Evolutionary conservation across 2,113 vertebrate genomes (phyloP).

Genomic region (Myotis davidii): DNA sequence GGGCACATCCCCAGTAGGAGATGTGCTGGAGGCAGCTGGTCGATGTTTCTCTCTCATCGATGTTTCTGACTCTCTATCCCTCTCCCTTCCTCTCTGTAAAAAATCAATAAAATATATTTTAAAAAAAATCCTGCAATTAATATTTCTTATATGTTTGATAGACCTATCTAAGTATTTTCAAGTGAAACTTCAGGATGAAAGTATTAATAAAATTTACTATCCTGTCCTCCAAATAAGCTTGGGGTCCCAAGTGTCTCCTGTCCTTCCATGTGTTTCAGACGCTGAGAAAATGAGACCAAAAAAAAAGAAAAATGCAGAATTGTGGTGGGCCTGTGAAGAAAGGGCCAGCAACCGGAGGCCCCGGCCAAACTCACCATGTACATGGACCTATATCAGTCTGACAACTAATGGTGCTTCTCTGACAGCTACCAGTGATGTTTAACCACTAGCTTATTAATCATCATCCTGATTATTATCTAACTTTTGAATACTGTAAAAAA

Average conservation of each 20-base stretch:
- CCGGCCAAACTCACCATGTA: conserved; percentile 83
- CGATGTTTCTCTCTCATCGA: too few species aligned
- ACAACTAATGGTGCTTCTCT: background rate
- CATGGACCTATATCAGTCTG: background rate
- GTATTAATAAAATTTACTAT: background rate
- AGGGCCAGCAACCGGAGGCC: background rate
- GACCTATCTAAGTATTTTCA: background rate
- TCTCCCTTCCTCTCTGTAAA: too few species aligned
- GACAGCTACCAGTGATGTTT: background rate
- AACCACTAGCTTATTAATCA: background rate
- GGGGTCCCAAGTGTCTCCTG: background rate
- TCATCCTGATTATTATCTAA: background rate
- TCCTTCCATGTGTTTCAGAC: background rate
- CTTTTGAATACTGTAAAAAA: background rate
- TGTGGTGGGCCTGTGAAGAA: background rate
- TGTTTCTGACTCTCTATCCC: too few species aligned
- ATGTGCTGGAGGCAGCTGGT: too few species aligned
- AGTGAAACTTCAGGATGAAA: background rate
- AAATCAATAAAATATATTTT: too few species aligned
- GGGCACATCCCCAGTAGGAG: too few species aligned
- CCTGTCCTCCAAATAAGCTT: background rate
- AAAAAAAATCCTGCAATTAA: background rate
- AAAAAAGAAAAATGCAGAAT: background rate
- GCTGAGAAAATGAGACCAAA: background rate
- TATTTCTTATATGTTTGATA: background rate